A percentile compares a stretch with the other conserved stretches of the same genome.
These are phyloP conservation scores for Tetramorium parvispinum DNA, from an alignment of 1,140 invertebrate genomes.

Conservation along the genomic window DNA sequence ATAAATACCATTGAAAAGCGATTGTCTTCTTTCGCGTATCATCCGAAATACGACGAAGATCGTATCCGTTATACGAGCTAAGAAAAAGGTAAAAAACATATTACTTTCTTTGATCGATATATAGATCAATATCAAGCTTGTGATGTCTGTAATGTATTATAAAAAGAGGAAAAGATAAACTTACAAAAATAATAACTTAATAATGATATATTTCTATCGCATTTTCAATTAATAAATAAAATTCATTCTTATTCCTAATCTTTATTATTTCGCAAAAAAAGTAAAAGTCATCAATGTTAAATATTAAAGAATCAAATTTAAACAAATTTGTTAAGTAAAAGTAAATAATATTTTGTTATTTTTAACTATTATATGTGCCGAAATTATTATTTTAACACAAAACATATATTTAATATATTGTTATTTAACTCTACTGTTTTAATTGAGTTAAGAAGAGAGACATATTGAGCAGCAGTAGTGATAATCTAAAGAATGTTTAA, in stretches of 20 bases:
- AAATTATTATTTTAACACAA: no score
- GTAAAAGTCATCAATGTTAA: background rate
- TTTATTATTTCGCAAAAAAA: background rate
- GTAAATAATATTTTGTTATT: no score
- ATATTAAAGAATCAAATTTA: no score
- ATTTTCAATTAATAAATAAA: background rate
- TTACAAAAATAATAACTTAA: background rate
- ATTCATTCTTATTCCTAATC: background rate
- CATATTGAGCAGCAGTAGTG: no score
- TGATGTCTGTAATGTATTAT: background rate
- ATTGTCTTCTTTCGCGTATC: constrained; percentile 50
- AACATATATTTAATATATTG: no score
- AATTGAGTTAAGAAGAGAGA: no score
- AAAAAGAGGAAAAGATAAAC: background rate
- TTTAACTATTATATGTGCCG: no score
- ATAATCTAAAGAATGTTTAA: no score
- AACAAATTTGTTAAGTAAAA: no score
- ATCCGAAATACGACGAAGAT: constrained; percentile 9
- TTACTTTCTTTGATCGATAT: constrained; percentile 33
- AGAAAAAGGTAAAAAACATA: constrained; percentile 22
- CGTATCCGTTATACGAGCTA: constrained; percentile 35
- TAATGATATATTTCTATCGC: background rate
- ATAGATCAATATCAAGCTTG: constrained; percentile 13
- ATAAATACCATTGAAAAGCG: constrained; percentile 57
- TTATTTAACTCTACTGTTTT: no score